These are phyloP conservation scores for Coremacera marginata DNA, from an alignment of 2,888 invertebrate species.

Conservation along the genomic window DNA sequence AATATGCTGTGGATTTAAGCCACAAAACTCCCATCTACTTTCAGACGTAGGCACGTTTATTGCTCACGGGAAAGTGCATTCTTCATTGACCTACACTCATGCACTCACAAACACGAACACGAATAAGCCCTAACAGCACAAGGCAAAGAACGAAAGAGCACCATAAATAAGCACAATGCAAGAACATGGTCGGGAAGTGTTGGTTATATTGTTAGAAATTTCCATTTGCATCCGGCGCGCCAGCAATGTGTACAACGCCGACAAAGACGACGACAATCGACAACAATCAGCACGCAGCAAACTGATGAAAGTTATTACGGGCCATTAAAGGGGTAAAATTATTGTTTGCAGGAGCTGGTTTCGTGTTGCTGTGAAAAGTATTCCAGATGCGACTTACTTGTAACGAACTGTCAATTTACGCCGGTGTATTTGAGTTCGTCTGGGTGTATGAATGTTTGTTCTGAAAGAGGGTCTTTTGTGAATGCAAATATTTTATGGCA, in stretches of 20 bases:
- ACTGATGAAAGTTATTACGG: slow-evolving; percentile 55
- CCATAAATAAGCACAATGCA: not conserved
- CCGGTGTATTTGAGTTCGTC: not conserved
- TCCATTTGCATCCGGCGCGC: slow-evolving; percentile 36
- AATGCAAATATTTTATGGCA: not conserved
- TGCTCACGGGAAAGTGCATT: slow-evolving; percentile 7
- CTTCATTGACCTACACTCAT: slow-evolving; percentile 13
- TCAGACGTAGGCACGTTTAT: not conserved
- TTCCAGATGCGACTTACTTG: not conserved
- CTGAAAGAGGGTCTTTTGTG: not conserved
- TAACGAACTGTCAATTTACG: not conserved
- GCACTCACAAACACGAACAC: not conserved
- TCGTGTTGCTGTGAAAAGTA: slow-evolving; percentile 51
- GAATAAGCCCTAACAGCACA: not conserved
- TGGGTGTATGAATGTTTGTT: not conserved
- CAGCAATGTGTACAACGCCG: slow-evolving; percentile 28
- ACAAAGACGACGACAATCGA: slow-evolving; percentile 26
- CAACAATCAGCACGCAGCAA: slow-evolving; percentile 38
- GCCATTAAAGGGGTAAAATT: slow-evolving; percentile 60
- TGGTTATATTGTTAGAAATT: slow-evolving; percentile 19
- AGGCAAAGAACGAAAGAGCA: not conserved
- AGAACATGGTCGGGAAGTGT: not conserved
- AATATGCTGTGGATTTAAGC: not conserved
- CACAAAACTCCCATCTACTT: not conserved
- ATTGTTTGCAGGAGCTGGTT: slow-evolving; percentile 61